These are phyloP conservation scores for Charaxes varanes DNA, from an alignment of 1,140 invertebrate species.

Conservation along the genomic window DNA sequence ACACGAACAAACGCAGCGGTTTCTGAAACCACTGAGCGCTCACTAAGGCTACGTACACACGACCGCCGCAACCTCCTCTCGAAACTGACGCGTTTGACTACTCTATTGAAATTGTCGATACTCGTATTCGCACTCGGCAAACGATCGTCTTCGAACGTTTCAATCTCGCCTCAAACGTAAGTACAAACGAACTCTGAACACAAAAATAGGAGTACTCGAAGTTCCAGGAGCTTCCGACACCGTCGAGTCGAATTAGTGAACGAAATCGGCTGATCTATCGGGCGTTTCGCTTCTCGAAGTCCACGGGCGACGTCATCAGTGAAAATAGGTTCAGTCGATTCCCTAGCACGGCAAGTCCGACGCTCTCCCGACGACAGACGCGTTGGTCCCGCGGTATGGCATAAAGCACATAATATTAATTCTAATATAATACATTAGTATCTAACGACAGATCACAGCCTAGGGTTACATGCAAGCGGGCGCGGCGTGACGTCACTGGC, in stretches of 20 bases:
- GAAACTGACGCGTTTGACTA: too few relatives aligned
- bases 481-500: conserved; percentile 13
- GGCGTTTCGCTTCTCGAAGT: too few relatives aligned
- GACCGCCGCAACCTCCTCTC: conserved; percentile 1
- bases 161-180: conserved; percentile 3
- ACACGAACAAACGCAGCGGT: conserved; percentile 9
- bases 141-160: neutral
- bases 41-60: conserved; percentile 5
- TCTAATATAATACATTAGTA: conserved; percentile 40
- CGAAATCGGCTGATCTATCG: conserved; percentile 27
- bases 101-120: too few relatives aligned
- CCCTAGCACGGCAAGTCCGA: conserved; percentile 10
- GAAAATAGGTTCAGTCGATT: too few relatives aligned
- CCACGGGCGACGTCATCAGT: too few relatives aligned
- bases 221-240: neutral
- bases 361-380: conserved; percentile 19
- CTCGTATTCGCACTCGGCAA: too few relatives aligned
- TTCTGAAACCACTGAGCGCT: conserved; percentile 10
- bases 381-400: conserved; percentile 55
- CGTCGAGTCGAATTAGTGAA: conserved; percentile 38
- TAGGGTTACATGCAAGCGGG: conserved; percentile 35
- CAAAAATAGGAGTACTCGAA: neutral
- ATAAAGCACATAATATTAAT: conserved; percentile 45
- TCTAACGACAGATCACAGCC: conserved; percentile 67
- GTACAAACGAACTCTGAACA: conserved; percentile 12